Evolutionary conservation across 2,888 invertebrate genomes (phyloP), one percentile per base, ranked within the genome.

Genomic region (Timandra comae): DNA sequence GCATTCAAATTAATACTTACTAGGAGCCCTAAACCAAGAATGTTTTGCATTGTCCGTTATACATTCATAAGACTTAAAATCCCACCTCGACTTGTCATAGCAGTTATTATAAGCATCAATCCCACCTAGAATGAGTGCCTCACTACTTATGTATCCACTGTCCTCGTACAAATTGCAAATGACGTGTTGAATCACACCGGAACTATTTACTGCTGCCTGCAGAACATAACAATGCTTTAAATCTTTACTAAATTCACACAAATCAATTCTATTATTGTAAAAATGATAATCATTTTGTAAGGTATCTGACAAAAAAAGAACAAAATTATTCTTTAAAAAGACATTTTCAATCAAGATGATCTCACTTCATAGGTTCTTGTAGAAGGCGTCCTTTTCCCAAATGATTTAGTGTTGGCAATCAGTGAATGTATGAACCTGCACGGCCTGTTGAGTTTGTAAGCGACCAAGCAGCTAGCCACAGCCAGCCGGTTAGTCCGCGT

Each of bases 361-460:
- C 30, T 16, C 46, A 78, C 80, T 57, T 89, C 87, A 58, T 86
- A 90, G 24, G 86, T 75, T 9, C 70, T 62, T 12, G 65, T 63
- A 35, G 73, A 72, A 0, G 88, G 74, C 7, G 72, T 44, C 35
- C 90, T 64, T 47, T 89, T 89, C 1, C 90, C 90, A 1, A 85
- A 51, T 25, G 86, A 73, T 38, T 77, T 78, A 88, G 90, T 90
- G 46, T 88, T 90, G n/a, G 88, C 86, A 30, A 88, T 87, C 33
- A 94, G 71, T 3, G 89, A 78, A 66, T 92, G 68, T 27, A 88
- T 79, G 30, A 93, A 76, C 30, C 91, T 84, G 1, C 92, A 90
- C 0, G 93, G 92, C 28, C 72, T 68, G 54, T 89, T 85, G 1
- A 91, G 65, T 42, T 87, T 87, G 39, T 80, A 57, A 1, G 89